Evolutionary conservation across 1,140 invertebrate genomes (phyloP).

Genomic region (Thaumetopoea pityocampa): DNA sequence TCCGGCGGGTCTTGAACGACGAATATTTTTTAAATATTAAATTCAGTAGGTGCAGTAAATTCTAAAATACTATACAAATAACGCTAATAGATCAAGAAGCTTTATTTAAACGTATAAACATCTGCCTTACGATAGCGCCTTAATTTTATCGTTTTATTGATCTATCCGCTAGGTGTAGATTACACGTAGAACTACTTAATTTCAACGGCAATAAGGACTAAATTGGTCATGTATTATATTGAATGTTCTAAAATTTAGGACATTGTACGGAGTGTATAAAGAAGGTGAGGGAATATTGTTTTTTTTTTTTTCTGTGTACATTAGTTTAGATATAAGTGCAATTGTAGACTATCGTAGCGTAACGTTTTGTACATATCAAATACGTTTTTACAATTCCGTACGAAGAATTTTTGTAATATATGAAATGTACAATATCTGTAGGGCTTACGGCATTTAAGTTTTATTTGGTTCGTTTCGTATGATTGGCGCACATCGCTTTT

Average conservation of each 20-base stretch:
- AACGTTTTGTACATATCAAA: slow-evolving; percentile 67
- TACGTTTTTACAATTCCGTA: slow-evolving; percentile 42
- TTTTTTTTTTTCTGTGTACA: slow-evolving; percentile 39
- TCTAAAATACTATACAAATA: slow-evolving; percentile 18
- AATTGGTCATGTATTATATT: slow-evolving; percentile 7
- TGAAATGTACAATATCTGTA: slow-evolving; percentile 50
- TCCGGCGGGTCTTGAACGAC: neutral
- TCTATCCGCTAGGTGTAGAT: slow-evolving; percentile 3
- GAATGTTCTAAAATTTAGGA: slow-evolving; percentile 67
- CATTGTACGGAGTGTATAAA: slow-evolving; percentile 51
- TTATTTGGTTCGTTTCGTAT: slow-evolving; percentile 1
- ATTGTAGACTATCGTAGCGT: slow-evolving; percentile 33
- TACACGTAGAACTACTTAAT: slow-evolving; percentile 31
- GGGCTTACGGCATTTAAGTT: slow-evolving; percentile 40
- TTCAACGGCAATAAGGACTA: slow-evolving; percentile 39
- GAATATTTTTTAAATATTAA: neutral
- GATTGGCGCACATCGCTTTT: slow-evolving; percentile 1
- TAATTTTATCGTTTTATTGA: slow-evolving; percentile 23
- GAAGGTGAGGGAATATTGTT: slow-evolving; percentile 27
- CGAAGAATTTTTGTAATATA: slow-evolving; percentile 42
- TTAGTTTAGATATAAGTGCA: slow-evolving; percentile 42
- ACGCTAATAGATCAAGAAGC: slow-evolving; percentile 32
- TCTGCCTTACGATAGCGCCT: slow-evolving; percentile 30
- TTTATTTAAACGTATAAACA: slow-evolving; percentile 31
- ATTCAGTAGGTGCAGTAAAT: too few species aligned